Conservation (phyloP, 2,888 invertebrate species). For the Lymantria dispar region DNA sequence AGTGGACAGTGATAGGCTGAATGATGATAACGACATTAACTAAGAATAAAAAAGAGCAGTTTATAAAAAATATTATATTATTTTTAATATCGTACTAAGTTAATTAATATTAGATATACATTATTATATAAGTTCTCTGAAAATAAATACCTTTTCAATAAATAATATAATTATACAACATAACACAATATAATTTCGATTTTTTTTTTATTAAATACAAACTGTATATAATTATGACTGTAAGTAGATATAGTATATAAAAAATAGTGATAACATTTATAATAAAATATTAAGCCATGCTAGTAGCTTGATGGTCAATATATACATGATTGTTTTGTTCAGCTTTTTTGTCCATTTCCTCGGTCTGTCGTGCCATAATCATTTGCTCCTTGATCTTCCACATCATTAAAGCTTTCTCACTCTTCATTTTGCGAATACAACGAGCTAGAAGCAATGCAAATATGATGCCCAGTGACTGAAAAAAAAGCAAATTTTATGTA, state of each 20-base stretch:
- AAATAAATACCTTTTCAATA: too few relatives aligned
- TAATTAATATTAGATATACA: too few relatives aligned
- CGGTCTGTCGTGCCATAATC: constrained; percentile 57
- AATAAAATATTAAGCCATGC: constrained; percentile 19
- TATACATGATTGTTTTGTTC: constrained; percentile 42
- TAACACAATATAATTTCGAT: too few relatives aligned
- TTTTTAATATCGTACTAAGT: too few relatives aligned
- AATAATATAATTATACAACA: too few relatives aligned
- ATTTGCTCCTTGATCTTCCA: constrained; percentile 85
- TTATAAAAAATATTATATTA: too few relatives aligned
- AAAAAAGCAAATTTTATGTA: constrained; percentile 4
- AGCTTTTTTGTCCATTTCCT: constrained; percentile 33
- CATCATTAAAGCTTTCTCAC: constrained; percentile 84
- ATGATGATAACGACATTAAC: too few relatives aligned
- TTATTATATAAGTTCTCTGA: too few relatives aligned
- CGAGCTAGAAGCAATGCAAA: constrained; percentile 94
- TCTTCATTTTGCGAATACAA: constrained; percentile 90
- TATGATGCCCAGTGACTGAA: constrained; percentile 91
- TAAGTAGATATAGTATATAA: not conserved
- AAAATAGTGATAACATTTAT: not conserved
- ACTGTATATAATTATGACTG: too few relatives aligned
- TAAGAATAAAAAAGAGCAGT: too few relatives aligned
- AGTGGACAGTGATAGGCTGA: too few relatives aligned
- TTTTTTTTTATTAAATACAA: too few relatives aligned
- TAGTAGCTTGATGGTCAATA: constrained; percentile 37